Percentiles rank a stretch among this genome's conserved stretches.
These are phyloP conservation scores for Mallateleia sp. DNA, from an alignment of 2,888 invertebrate genomes.

Conservation along the genomic window DNA sequence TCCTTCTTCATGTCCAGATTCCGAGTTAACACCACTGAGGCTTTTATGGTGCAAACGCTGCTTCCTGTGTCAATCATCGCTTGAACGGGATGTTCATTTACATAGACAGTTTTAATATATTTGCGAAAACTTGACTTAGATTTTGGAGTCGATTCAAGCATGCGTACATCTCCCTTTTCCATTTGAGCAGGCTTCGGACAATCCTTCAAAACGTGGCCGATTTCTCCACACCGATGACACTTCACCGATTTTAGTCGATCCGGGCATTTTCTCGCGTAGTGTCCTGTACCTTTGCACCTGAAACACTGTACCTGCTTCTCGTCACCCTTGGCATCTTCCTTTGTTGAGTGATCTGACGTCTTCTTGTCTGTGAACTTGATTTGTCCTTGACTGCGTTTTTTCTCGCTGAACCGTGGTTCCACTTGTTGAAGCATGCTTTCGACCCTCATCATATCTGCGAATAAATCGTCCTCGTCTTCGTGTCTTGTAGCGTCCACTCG, in stretches of 20 bases:
- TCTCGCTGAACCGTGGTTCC: not conserved
- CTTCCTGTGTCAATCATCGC: conserved; percentile 45
- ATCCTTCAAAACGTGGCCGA: not conserved
- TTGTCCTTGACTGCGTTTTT: not conserved
- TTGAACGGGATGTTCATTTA: not conserved
- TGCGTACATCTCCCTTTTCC: conserved; percentile 24
- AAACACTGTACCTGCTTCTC: conserved; percentile 28
- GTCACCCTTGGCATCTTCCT: not conserved
- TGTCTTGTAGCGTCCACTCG: conserved; percentile 23
- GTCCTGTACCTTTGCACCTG: conserved; percentile 41
- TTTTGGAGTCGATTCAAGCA: not conserved
- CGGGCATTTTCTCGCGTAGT: conserved; percentile 50
- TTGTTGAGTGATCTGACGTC: not conserved
- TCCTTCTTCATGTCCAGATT: not conserved
- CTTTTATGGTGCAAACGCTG: conserved; percentile 66
- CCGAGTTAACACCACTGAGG: conserved; percentile 42
- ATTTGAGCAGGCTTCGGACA: not conserved
- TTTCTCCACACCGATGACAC: conserved; percentile 8
- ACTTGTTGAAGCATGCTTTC: conserved; percentile 6
- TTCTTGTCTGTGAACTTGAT: not conserved
- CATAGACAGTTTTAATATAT: not conserved
- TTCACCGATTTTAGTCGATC: not conserved
- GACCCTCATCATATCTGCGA: conserved; percentile 18
- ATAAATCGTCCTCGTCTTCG: conserved; percentile 34
- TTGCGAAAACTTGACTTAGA: conserved; percentile 26